phyloP scores from a whole-genome alignment of 2,113 vertebrate species.

The Phalacrocorax pelagicus region DNA sequence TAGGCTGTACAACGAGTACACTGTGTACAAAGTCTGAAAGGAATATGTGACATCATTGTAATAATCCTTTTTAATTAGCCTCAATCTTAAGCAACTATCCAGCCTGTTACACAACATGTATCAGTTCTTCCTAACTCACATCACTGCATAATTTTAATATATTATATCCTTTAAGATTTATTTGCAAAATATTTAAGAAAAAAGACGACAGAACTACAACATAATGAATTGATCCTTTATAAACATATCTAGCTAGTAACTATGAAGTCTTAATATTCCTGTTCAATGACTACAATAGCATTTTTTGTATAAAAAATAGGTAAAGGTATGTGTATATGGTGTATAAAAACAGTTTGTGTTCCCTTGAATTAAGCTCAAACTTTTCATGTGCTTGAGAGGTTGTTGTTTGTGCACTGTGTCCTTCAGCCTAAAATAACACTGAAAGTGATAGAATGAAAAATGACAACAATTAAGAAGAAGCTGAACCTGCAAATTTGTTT shows the following conservation, averaged over 20 bases:
- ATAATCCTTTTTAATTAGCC: not conserved
- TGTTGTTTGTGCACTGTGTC: constrained; percentile 2
- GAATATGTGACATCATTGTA: not conserved
- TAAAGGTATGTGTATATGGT: not conserved
- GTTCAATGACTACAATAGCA: not conserved
- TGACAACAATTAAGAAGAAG: not conserved
- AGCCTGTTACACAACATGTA: accelerated
- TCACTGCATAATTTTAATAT: not conserved
- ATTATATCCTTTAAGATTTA: not conserved
- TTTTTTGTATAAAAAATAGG: not conserved
- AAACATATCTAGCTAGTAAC: not conserved
- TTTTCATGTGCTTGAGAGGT: not conserved
- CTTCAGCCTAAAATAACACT: constrained; percentile 22
- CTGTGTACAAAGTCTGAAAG: not conserved
- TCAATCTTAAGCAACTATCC: not conserved
- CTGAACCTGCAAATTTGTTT: constrained; percentile 21
- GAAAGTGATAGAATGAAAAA: constrained; percentile 40
- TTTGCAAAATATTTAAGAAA: not conserved
- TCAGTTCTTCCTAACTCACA: not conserved
- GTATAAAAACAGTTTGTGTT: not conserved
- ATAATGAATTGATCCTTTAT: not conserved
- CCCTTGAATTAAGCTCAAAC: constrained; percentile 1
- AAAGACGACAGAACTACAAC: not conserved
- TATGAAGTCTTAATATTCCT: not conserved
- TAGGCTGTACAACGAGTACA: not conserved